Conservation (phyloP, 53 echinoderm and acorn worm species). For the Patiria pectinifera region DNA sequence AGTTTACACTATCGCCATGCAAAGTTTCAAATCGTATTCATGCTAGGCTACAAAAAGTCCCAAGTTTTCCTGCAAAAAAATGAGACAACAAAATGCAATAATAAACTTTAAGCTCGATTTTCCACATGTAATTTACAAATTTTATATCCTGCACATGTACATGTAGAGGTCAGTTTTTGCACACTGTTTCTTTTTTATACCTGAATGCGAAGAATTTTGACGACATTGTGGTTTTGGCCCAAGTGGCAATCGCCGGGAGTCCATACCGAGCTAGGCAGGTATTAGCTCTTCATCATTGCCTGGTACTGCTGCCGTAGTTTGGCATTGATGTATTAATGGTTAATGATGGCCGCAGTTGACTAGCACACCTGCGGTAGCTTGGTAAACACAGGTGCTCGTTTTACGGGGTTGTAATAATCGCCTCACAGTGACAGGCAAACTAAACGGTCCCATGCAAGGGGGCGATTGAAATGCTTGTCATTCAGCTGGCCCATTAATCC, state of each 20-base stretch:
- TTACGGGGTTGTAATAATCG: background rate
- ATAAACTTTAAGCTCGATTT: no score
- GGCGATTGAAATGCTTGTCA: background rate
- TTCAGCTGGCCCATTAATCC: background rate
- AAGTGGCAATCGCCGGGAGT: background rate
- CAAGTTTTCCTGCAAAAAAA: no score
- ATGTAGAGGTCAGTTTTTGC: background rate
- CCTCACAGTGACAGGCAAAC: background rate
- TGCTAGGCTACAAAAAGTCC: no score
- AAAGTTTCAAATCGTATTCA: no score
- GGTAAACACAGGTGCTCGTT: slow-evolving; percentile 14
- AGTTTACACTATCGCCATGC: no score
- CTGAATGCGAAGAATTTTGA: slow-evolving; percentile 10
- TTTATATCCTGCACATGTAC: no score
- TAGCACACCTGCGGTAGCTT: slow-evolving; percentile 3
- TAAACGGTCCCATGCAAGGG: background rate
- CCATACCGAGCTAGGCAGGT: background rate
- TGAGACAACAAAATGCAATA: no score
- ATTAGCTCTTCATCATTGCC: background rate
- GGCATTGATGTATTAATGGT: slow-evolving; percentile 42
- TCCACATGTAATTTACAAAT: no score
- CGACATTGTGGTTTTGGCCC: background rate
- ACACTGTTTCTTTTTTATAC: background rate
- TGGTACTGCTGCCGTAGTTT: background rate
- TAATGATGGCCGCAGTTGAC: background rate